phyloP scores from a whole-genome alignment of 2,888 invertebrate species.

The Leucophenga montana region DNA sequence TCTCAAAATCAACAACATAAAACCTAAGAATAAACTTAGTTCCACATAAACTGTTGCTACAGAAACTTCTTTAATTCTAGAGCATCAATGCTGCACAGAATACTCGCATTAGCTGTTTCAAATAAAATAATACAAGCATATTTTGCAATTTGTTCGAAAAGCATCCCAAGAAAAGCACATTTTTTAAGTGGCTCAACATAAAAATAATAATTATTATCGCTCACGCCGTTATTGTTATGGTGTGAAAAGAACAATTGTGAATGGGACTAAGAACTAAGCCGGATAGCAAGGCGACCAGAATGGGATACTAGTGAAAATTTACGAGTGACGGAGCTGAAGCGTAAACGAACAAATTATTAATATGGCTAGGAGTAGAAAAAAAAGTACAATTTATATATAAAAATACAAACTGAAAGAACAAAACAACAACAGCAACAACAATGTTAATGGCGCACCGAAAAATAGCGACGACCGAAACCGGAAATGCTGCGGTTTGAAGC shows the following conservation, averaged over 20 bases:
- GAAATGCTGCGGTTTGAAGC: conserved; percentile 37
- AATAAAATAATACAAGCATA: no score
- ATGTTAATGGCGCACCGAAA: conserved; percentile 49
- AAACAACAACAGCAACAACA: conserved; percentile 21
- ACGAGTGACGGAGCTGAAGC: conserved; percentile 59
- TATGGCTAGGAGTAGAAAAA: conserved; percentile 42
- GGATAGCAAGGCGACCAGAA: background rate
- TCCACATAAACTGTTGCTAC: no score
- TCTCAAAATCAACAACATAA: no score
- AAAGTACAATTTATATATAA: conserved; percentile 11
- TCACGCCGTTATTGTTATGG: conserved; percentile 64
- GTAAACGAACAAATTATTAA: conserved; percentile 61
- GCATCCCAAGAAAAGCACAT: background rate
- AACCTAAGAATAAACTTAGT: no score
- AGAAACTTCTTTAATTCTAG: no score
- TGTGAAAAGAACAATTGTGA: conserved; percentile 63
- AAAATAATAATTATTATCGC: conserved; percentile 69
- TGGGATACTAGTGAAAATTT: conserved; percentile 55
- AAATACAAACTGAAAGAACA: conserved; percentile 31
- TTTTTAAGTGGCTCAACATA: conserved; percentile 62
- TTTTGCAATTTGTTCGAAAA: no score
- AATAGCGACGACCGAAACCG: conserved; percentile 6
- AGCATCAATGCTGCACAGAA: no score
- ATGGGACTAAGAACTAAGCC: conserved; percentile 5
- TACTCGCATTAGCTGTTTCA: no score